Evolutionary conservation across 2,113 vertebrate genomes (phyloP), one percentile per base, ranked within the genome.

Genomic region (Gopherus flavomarginatus): DNA sequence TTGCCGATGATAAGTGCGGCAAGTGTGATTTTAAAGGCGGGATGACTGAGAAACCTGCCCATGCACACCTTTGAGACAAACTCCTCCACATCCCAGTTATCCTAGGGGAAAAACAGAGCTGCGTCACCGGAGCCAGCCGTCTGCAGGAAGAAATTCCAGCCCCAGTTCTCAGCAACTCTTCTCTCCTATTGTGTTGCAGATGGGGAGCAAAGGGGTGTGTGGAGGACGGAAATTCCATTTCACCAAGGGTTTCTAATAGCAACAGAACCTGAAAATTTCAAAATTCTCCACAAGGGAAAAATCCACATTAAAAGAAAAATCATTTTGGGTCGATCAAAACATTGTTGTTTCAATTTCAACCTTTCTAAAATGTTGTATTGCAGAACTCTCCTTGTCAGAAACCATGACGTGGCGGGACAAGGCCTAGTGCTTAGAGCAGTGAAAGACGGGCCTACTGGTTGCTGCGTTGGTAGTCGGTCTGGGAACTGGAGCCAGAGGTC

Each of bases 31-130:
- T 85, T 93, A 84, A 94, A 94, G 86, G 57, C 54, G 1, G 91
- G 84, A 50, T 96, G 96, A 54, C 11, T 88, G 4, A 97, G 95
- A 81, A 96, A 81, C 11, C 88, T 57, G 87, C 90, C 96, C 81
- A 91, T 9, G 9, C 75, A 97, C 85, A 93, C 90, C 5, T 21
- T 29, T 5, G 81, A 93, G 95, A 97, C 94, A 82, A 92, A 90
- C 75, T 97, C 96, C 82, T 96, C n/a, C 52, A 77, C 57, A 38
- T 97, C 97, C 97, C 96, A 97, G 79, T 83, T 53, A 52, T 98
- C 96, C 97, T 98, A 72, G 27, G 44, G 75, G 57, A 79, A 0
- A 14, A 90, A 35, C 88, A 81, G 75, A 31, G 12, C 35, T 62
- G 26, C 1, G 2, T 4, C 17, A 42, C 27, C 5, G 38, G 8